A percentile compares a stretch with the other conserved stretches of the same genome.
Evolutionary conservation across 2,113 vertebrate genomes (phyloP).

Genomic region (Cariama cristata): DNA sequence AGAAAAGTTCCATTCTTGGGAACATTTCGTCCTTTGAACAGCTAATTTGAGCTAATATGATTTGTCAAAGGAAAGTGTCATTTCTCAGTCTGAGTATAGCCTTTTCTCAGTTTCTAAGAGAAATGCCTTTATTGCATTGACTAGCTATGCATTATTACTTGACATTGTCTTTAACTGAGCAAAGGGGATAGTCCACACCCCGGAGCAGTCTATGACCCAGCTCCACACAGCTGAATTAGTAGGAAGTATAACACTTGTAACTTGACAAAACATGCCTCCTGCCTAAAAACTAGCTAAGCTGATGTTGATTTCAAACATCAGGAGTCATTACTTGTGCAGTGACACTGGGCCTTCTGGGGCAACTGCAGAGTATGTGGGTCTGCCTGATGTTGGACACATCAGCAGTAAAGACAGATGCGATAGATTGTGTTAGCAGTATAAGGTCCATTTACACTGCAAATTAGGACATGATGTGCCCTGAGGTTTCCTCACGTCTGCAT

Average conservation of each 20-base stretch:
- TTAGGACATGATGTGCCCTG: not conserved
- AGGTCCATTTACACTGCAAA: not conserved
- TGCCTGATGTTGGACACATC: not conserved
- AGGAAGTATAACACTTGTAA: not conserved
- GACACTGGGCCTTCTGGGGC: not conserved
- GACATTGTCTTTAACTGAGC: not conserved
- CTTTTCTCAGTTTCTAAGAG: not conserved
- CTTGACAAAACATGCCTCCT: not conserved
- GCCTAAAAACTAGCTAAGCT: not conserved
- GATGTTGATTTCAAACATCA: not conserved
- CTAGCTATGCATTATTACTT: not conserved
- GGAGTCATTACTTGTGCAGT: not conserved
- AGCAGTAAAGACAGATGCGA: not conserved
- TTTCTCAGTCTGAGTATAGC: not conserved
- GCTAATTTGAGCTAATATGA: not conserved
- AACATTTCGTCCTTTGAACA: conserved; percentile 5
- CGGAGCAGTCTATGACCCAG: not conserved
- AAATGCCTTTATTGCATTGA: not conserved
- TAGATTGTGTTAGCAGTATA: not conserved
- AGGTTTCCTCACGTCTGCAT: not conserved
- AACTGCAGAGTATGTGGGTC: not conserved
- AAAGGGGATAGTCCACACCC: not conserved
- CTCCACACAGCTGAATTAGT: not conserved
- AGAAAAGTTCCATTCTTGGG: not conserved
- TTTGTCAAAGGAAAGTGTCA: not conserved